Conservation (phyloP, 1,140 invertebrate species). For the Neocloeon triangulifer region DNA sequence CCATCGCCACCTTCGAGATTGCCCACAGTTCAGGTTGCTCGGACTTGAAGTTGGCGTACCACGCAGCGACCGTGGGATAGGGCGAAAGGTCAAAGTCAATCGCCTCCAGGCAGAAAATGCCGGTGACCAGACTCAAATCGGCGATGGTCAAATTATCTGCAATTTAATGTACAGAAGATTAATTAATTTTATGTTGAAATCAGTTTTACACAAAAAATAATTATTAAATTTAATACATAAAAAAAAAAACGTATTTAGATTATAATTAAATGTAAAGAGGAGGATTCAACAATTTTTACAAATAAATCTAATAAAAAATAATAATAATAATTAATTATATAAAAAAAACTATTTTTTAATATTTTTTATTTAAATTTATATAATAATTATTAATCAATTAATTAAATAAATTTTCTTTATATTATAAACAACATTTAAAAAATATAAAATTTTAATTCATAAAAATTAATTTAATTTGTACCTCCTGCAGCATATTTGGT, state of each 20-base stretch:
- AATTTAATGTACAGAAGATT: constrained; percentile 7
- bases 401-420: too few species aligned
- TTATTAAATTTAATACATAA: too few species aligned
- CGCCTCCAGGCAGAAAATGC: constrained; percentile 44
- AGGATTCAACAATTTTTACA: too few species aligned
- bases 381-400: too few species aligned
- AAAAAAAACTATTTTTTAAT: too few species aligned
- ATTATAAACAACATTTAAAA: too few species aligned
- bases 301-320: too few species aligned
- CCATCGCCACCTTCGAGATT: constrained; percentile 36
- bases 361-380: too few species aligned
- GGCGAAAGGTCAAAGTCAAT: constrained; percentile 33
- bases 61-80: constrained; percentile 28
- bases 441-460: constrained; percentile 2
- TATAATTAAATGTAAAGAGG: too few species aligned
- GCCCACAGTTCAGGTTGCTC: constrained; percentile 41
- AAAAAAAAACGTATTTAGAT: too few species aligned
- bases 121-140: constrained; percentile 41
- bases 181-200: background rate
- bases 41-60: constrained; percentile 42
- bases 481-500: constrained; percentile 36
- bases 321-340: too few species aligned
- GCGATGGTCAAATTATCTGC: constrained; percentile 43
- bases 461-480: constrained; percentile 12
- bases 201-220: constrained; percentile 4